Percentiles rank a stretch among this genome's conserved stretches.
phyloP scores from a whole-genome alignment of 64 coral and sea anemone genomes.

The Dendrophyllia cribrosa region DNA sequence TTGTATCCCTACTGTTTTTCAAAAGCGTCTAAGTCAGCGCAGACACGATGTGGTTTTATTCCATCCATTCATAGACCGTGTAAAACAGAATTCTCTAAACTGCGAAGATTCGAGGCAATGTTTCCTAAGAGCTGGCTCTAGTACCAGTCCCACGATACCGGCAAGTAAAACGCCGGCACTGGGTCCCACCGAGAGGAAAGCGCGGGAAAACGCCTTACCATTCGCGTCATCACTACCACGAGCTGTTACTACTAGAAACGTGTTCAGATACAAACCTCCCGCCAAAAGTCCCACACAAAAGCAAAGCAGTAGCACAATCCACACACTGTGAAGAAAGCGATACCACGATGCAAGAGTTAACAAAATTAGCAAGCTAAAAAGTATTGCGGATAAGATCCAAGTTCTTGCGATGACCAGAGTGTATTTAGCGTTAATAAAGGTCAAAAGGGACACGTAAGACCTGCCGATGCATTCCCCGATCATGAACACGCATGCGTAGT shows the following conservation, averaged over 20 bases:
- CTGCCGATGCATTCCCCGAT: slow-evolving; percentile 78
- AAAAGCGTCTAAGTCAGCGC: background rate
- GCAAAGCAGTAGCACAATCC: slow-evolving; percentile 54
- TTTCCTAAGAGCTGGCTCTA: slow-evolving; percentile 49
- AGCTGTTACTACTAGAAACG: slow-evolving; percentile 50
- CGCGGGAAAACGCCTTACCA: slow-evolving; percentile 84
- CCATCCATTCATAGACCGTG: slow-evolving; percentile 42
- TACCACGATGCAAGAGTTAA: slow-evolving; percentile 65
- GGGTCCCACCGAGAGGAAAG: slow-evolving; percentile 75
- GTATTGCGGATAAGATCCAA: slow-evolving; percentile 68
- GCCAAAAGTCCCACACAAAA: slow-evolving; percentile 43
- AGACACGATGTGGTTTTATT: slow-evolving; percentile 60
- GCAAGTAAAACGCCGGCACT: slow-evolving; percentile 57
- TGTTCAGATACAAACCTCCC: slow-evolving; percentile 74
- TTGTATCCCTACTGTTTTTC: too few species aligned
- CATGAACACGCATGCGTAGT: slow-evolving; percentile 78
- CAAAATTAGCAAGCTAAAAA: slow-evolving; percentile 60
- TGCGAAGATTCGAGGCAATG: slow-evolving; percentile 53
- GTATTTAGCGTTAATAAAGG: slow-evolving; percentile 34
- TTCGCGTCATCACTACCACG: slow-evolving; percentile 3
- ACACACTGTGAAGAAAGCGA: slow-evolving; percentile 76
- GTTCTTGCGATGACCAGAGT: slow-evolving; percentile 49
- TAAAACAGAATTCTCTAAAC: slow-evolving; percentile 63
- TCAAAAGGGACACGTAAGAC: slow-evolving; percentile 68
- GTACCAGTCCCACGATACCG: slow-evolving; percentile 60